Evolutionary conservation across 2,113 vertebrate species (phyloP).

Genomic region (Cercopithecus mona): DNA sequence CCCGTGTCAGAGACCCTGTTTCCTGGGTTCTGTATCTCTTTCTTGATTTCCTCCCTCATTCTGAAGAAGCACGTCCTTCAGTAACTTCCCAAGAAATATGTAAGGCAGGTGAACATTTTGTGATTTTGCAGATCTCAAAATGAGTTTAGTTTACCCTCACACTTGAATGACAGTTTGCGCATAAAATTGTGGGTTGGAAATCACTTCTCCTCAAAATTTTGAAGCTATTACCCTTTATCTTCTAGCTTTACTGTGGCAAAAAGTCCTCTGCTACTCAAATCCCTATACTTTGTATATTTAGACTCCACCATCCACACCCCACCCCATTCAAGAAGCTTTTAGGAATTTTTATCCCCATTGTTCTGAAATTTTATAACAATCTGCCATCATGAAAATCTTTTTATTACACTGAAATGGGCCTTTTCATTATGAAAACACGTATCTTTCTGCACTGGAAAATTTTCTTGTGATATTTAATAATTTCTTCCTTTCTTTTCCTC

Average conservation of each 20-base stretch:
- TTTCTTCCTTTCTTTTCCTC: background rate
- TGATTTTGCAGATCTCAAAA: background rate
- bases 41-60: background rate
- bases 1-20: background rate
- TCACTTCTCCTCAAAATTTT: background rate
- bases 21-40: background rate
- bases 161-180: background rate
- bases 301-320: background rate
- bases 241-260: background rate
- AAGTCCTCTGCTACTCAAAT: background rate
- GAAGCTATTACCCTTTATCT: background rate
- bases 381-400: background rate
- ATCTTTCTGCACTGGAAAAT: background rate
- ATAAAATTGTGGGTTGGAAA: slow-evolving; percentile 33
- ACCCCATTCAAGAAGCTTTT: background rate
- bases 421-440: background rate
- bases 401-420: background rate
- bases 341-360: background rate
- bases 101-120: slow-evolving; percentile 34
- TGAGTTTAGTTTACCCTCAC: background rate
- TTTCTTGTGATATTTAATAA: slow-evolving; percentile 5
- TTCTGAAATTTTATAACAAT: background rate
- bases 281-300: background rate
- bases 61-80: background rate
- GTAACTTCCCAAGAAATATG: background rate